A percentile compares a stretch with the other conserved stretches of the same genome.
Conservation (phyloP, 2,797 vertebrate genomes). For the Scleropages formosus region DNA sequence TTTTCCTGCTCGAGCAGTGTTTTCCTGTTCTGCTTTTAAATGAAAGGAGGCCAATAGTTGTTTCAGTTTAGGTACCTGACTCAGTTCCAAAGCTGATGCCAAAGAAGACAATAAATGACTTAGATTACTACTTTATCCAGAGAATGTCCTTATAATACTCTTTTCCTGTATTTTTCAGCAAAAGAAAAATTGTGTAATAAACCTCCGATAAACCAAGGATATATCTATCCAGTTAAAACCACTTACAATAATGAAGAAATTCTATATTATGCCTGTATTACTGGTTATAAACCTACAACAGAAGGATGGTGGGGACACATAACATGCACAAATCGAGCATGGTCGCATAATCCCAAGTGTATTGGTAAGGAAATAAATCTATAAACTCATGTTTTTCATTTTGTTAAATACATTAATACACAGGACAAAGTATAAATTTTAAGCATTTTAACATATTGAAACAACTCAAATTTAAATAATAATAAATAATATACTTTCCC, state of each 20-base stretch:
- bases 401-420: no score
- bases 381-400: not conserved
- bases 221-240: not conserved
- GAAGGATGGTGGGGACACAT: slow-evolving; percentile 53
- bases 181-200: not conserved
- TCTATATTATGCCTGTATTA: slow-evolving; percentile 48
- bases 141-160: not conserved
- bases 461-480: no score
- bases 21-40: no score
- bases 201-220: slow-evolving; percentile 31
- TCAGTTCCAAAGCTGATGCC: no score
- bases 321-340: slow-evolving; percentile 14
- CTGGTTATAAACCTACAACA: slow-evolving; percentile 36
- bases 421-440: no score
- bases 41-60: no score
- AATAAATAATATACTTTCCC: no score
- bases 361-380: slow-evolving; percentile 42
- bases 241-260: fast-evolving
- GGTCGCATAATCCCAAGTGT: slow-evolving; percentile 34
- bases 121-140: no score
- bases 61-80: no score
- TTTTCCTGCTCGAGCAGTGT: no score
- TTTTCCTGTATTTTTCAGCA: slow-evolving; percentile 10
- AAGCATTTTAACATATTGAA: no score
- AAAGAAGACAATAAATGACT: no score